Conservation (phyloP, 2,797 vertebrate species). For the Eutrigla gurnardus region DNA sequence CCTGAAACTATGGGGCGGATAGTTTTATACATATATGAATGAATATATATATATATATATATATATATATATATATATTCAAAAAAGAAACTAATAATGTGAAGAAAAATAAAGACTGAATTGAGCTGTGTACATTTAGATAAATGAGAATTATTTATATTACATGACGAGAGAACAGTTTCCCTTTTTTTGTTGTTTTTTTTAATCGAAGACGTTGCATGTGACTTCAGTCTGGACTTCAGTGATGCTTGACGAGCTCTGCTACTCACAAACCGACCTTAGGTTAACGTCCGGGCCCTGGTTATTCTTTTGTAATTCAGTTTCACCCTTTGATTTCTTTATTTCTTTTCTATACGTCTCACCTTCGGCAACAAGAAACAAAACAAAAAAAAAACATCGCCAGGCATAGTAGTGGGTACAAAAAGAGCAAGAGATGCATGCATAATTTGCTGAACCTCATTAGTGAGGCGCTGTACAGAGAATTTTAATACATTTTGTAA, state of each 20-base stretch:
- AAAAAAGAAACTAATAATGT: conserved; percentile 68
- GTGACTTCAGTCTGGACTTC: too few species aligned
- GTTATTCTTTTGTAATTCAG: conserved; percentile 70
- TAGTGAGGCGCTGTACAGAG: conserved; percentile 96
- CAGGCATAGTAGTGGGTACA: conserved; percentile 91
- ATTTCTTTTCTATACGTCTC: conserved; percentile 79
- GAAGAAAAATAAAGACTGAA: conserved; percentile 78
- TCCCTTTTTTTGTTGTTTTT: conserved; percentile 72
- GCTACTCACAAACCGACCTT: conserved; percentile 89
- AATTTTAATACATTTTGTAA: conserved; percentile 99
- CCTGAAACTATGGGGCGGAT: conserved; percentile 79
- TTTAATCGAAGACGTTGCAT: conserved; percentile 79
- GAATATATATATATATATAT: too few species aligned
- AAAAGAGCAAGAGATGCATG: conserved; percentile 94
- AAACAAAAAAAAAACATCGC: conserved; percentile 65
- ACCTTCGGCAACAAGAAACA: conserved; percentile 88
- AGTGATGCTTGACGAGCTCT: conserved; percentile 91
- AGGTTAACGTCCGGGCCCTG: conserved; percentile 81
- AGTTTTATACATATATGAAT: conserved; percentile 81
- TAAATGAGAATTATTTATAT: conserved; percentile 89
- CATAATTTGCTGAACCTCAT: conserved; percentile 93
- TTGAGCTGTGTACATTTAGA: conserved; percentile 91
- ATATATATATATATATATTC: not conserved
- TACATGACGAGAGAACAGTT: conserved; percentile 84
- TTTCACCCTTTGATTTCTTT: conserved; percentile 27